Evolutionary conservation across 2,113 vertebrate species (phyloP).

Genomic region (Nerophis lumbriciformis): DNA sequence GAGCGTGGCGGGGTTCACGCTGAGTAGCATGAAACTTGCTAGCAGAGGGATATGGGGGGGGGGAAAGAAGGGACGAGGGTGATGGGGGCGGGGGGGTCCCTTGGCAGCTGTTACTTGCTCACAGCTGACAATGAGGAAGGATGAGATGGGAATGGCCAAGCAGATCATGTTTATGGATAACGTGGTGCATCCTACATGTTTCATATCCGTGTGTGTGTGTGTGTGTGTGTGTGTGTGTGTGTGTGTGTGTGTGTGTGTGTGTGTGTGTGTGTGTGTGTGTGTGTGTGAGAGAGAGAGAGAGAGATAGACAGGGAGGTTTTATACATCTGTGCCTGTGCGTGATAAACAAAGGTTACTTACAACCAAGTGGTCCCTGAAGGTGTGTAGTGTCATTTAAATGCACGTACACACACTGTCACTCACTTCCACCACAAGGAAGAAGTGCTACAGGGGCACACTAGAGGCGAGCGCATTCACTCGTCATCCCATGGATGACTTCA

Average conservation of each 20-base stretch:
- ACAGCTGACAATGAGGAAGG: slow-evolving; percentile 53
- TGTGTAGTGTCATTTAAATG: background rate
- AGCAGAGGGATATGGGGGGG: slow-evolving; percentile 24
- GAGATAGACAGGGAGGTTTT: background rate
- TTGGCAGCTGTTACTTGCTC: slow-evolving; percentile 59
- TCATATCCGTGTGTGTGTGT: slow-evolving; percentile 6
- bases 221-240: background rate
- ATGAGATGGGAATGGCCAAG: slow-evolving; percentile 55
- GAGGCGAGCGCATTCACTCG: no score
- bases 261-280: background rate
- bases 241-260: slow-evolving; percentile 1
- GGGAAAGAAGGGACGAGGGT: slow-evolving; percentile 16
- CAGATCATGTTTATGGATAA: slow-evolving; percentile 55
- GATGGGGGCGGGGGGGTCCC: slow-evolving; percentile 31
- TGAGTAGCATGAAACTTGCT: slow-evolving; percentile 64
- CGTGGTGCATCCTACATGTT: slow-evolving; percentile 12
- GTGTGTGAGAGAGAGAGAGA: background rate
- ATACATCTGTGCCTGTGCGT: slow-evolving; percentile 14
- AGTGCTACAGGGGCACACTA: no score
- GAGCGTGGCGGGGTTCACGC: slow-evolving; percentile 54
- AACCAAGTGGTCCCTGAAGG: slow-evolving; percentile 6
- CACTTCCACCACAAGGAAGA: no score
- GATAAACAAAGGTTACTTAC: slow-evolving; percentile 26
- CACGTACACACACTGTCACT: background rate
- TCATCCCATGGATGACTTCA: no score